A percentile compares a stretch with the other conserved stretches of the same genome.
phyloP scores from a whole-genome alignment of 2,113 vertebrate species.

The Chelonoidis abingdonii region DNA sequence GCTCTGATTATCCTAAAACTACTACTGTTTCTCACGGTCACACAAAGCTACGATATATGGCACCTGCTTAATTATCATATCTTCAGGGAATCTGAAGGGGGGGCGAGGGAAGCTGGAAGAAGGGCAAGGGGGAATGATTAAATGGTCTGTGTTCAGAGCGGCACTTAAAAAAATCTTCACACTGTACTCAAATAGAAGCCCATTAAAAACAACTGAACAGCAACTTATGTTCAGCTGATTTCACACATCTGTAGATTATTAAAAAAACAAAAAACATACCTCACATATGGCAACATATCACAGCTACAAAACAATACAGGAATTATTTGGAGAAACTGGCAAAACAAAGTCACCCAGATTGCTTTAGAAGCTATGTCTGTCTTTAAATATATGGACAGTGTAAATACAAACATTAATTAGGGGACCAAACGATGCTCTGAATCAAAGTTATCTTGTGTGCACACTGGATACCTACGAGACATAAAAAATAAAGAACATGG shows the following conservation, averaged over 20 bases:
- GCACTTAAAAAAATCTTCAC: background rate
- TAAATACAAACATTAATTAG: background rate
- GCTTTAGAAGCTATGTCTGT: background rate
- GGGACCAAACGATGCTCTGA: conserved; percentile 17
- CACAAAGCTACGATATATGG: conserved; percentile 76
- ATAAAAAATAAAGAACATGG: background rate
- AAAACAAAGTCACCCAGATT: rapidly evolving
- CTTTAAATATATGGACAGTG: background rate
- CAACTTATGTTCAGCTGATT: background rate
- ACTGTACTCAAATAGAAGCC: background rate
- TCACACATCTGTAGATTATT: conserved; percentile 27
- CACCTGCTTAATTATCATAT: conserved; percentile 96
- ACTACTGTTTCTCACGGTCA: conserved; percentile 88
- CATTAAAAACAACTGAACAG: background rate
- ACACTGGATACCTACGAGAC: background rate
- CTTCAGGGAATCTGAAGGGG: conserved; percentile 65
- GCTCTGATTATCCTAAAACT: conserved; percentile 74
- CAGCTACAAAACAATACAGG: background rate
- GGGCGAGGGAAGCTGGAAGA: conserved; percentile 6
- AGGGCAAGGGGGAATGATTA: background rate
- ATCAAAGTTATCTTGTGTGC: background rate
- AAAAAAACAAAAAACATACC: background rate
- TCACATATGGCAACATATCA: background rate
- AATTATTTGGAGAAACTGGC: rapidly evolving
- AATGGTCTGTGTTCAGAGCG: background rate